Percentiles rank a stretch among this genome's conserved stretches.
Evolutionary conservation across 2,797 vertebrate genomes (phyloP).

Genomic region (Knipowitschia caucasica): DNA sequence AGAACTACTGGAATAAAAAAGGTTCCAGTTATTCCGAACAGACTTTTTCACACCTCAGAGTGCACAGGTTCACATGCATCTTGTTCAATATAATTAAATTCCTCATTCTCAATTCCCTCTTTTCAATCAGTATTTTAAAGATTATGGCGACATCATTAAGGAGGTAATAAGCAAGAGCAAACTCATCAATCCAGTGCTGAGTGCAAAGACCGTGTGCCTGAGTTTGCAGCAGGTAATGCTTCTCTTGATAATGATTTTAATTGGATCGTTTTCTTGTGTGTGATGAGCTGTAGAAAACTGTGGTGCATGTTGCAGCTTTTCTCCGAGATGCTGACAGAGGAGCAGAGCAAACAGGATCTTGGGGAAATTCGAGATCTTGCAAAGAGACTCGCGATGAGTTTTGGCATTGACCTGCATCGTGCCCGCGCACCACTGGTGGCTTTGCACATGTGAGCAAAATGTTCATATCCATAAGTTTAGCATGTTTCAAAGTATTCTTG

Average conservation of each 20-base stretch:
- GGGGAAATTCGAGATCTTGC: slow-evolving; percentile 82
- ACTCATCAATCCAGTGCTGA: slow-evolving; percentile 76
- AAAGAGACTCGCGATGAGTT: slow-evolving; percentile 81
- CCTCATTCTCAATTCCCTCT: neutral
- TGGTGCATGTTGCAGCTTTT: slow-evolving; percentile 66
- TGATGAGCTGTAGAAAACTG: slow-evolving; percentile 10
- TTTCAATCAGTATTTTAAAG: slow-evolving; percentile 76
- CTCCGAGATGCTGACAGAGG: slow-evolving; percentile 69
- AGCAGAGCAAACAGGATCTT: slow-evolving; percentile 58
- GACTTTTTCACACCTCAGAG: no score
- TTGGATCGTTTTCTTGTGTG: neutral
- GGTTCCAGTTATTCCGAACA: no score
- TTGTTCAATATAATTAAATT: neutral
- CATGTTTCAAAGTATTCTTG: no score
- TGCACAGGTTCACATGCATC: no score
- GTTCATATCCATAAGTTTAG: no score
- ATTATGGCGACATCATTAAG: slow-evolving; percentile 93
- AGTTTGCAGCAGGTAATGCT: slow-evolving; percentile 84
- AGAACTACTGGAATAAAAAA: no score
- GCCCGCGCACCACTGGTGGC: slow-evolving; percentile 77
- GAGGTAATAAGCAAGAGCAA: slow-evolving; percentile 80
- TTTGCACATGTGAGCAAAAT: slow-evolving; percentile 80
- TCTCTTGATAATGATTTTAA: neutral
- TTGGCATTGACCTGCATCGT: slow-evolving; percentile 79
- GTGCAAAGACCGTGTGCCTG: slow-evolving; percentile 81